These are phyloP conservation scores for Diceros bicornis DNA, from an alignment of 2,797 vertebrate genomes.

Conservation along the genomic window DNA sequence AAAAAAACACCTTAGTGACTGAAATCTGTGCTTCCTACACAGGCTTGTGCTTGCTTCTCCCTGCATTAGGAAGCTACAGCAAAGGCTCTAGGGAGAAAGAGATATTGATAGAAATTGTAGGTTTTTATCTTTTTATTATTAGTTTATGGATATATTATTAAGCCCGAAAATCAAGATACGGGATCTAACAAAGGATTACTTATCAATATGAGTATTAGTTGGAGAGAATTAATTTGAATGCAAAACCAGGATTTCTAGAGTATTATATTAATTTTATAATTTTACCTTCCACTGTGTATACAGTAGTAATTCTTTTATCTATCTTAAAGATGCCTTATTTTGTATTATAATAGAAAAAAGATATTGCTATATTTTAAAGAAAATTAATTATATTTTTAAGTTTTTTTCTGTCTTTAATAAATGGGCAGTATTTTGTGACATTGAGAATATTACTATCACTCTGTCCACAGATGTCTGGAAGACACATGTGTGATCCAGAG, in stretches of 20 bases:
- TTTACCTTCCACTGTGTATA: background rate
- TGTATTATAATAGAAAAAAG: conserved; percentile 36
- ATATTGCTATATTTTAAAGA: conserved; percentile 40
- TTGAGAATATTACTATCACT: background rate
- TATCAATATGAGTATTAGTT: conserved; percentile 7
- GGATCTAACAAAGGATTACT: background rate
- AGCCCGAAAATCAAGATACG: conserved; percentile 34
- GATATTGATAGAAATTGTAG: background rate
- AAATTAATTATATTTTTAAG: conserved; percentile 58
- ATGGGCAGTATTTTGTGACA: conserved; percentile 43
- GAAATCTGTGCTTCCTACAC: background rate
- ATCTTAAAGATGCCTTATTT: conserved; percentile 24
- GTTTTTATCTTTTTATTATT: conserved; percentile 49
- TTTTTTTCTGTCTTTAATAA: conserved; percentile 45
- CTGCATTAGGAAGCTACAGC: background rate
- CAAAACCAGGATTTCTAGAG: conserved; percentile 23
- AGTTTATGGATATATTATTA: background rate
- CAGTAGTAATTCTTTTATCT: background rate
- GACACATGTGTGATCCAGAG: background rate
- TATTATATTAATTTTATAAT: conserved; percentile 56
- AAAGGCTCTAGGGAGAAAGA: background rate
- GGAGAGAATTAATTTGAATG: conserved; percentile 61
- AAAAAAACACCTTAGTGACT: background rate
- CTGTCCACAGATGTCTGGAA: background rate
- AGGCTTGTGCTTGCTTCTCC: background rate